Base-by-base conservation (phyloP, 2,113 vertebrate species). In the Anguilla rostrata region DNA sequence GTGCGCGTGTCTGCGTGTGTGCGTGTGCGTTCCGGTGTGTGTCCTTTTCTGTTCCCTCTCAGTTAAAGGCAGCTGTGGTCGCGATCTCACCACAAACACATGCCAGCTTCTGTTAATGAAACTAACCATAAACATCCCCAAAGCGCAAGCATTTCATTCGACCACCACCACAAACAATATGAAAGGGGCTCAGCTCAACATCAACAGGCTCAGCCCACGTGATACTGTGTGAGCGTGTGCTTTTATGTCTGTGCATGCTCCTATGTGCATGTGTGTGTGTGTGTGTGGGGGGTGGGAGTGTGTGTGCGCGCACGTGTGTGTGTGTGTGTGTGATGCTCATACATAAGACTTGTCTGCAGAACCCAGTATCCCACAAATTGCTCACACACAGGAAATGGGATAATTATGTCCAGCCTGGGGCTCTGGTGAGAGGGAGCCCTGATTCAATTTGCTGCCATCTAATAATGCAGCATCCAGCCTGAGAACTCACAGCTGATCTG, bases 371-470 rank as follows among this genome's bases (percentile, higher is more conserved):
- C 78, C 40, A 41, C 26, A 39, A 84, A 63, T 71, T 66, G 60
- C 60, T 84, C 57, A 11, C 57, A 66, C 16, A 63, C 60, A 71
- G 83, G 60, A 84, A 84, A 43, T 84, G 83, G 60, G 39, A 18
- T 39, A 71, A 84, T 84, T 84, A 39, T 14, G 9, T 4, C 9
- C 83, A 39, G 83, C 60, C 40, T 56, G 20, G 22, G 57, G 83
- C 83, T 84, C 83, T 29, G 5, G 29, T 41, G 14, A 14, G 5
- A 14, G 5, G 29, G 41, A 80, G 15, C 34, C 5, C 40, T 80
- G 78, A 80, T 80, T 80, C 29, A 39, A 40, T 80, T 80, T 41
- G 78, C 39, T 80, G 78, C 18, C 40, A 41, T 41, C 39, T 80
- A 80, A 41, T 40, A 80, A 80, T 41, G 34, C 41, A 80, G 1